Base-by-base conservation (phyloP, 2,888 invertebrate genomes). In the Carpatolechia fugitivella region DNA sequence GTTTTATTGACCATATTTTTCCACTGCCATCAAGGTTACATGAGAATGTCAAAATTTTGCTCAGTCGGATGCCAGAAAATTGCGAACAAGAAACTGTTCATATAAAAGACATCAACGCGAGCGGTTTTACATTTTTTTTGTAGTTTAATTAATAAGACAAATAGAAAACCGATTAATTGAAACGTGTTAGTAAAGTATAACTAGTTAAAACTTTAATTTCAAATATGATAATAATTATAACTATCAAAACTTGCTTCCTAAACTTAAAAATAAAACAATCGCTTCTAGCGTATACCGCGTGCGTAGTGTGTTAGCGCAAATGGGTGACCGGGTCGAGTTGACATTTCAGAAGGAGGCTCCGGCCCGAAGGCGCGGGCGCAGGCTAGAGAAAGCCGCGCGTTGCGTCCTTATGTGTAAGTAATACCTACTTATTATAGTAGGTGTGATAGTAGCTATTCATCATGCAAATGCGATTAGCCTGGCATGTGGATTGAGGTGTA, bases 281-380 rank as follows among this genome's bases (percentile, higher is more conserved):
- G n/a, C 38, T 38, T 29, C 0, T 29, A n/a, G 14, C 50, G 36
- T 29, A 14, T 14, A 13, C 38, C 36, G 18, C 29, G 7, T 49
- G 29, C 5, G 38, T 38, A n/a, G 38, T 29, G 36, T 16, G 49
- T 35, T 49, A 64, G 48, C 47, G 58, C 68, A 83, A 77, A 80
- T 80, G 68, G 84, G 85, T 85, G 74, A 86, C 86, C 85, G 74
- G 77, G 83, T 83, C 72, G 16, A 62, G 60, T 63, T 67, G 77
- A 76, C 78, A 79, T 82, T 82, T 78, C 67, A 77, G 75, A 63
- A 63, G 44, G 36, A 36, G 59, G 58, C 63, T 24, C 6, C 24
- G 64, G 60, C 68, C 68, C 63, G 77, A 71, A 70, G 78, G 77
- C 72, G 74, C 66, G 61, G 62, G 61, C 54, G 46, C 56, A 35